Evolutionary conservation across 37 sponge, comb jelly and placozoan genomes (phyloP).

Genomic region (Axinella damicornis): DNA sequence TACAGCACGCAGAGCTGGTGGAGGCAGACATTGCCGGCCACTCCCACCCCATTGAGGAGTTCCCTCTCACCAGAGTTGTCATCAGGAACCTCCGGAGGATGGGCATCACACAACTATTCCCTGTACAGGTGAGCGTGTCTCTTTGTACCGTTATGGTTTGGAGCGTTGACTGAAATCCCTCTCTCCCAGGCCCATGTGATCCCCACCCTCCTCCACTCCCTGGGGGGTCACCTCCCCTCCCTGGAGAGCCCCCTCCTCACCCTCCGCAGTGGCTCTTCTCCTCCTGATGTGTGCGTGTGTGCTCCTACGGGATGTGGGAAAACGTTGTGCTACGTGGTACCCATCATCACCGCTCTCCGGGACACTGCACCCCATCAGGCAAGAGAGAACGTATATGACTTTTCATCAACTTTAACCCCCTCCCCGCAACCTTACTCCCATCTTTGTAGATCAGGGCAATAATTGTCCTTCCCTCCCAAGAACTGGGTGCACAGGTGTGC

Average conservation of each 20-base stretch:
- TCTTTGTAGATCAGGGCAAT: slow-evolving; percentile 60
- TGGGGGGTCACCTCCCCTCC: neutral
- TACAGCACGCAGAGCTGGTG: slow-evolving; percentile 41
- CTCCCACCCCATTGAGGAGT: slow-evolving; percentile 34
- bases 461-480: slow-evolving; percentile 84
- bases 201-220: slow-evolving; percentile 29
- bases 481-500: slow-evolving; percentile 84
- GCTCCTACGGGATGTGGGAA: slow-evolving; percentile 98
- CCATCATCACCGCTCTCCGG: slow-evolving; percentile 72
- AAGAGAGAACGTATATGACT: neutral
- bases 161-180: too few relatives aligned
- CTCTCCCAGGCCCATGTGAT: slow-evolving; percentile 30
- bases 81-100: slow-evolving; percentile 48
- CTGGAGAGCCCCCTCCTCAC: slow-evolving; percentile 2
- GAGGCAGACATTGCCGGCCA: slow-evolving; percentile 50
- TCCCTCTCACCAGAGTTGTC: slow-evolving; percentile 35
- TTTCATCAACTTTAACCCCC: too few relatives aligned
- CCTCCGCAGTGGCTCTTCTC: slow-evolving; percentile 15
- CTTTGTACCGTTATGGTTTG: too few relatives aligned
- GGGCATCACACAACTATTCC: slow-evolving; percentile 56
- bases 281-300: slow-evolving; percentile 87
- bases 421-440: too few relatives aligned
- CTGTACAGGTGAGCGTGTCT: slow-evolving; percentile 61
- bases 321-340: slow-evolving; percentile 91
- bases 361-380: slow-evolving; percentile 40